A percentile compares a stretch with the other conserved stretches of the same genome.
Evolutionary conservation across 2,797 vertebrate species (phyloP).

Genomic region (Pachyuromys duprasi): DNA sequence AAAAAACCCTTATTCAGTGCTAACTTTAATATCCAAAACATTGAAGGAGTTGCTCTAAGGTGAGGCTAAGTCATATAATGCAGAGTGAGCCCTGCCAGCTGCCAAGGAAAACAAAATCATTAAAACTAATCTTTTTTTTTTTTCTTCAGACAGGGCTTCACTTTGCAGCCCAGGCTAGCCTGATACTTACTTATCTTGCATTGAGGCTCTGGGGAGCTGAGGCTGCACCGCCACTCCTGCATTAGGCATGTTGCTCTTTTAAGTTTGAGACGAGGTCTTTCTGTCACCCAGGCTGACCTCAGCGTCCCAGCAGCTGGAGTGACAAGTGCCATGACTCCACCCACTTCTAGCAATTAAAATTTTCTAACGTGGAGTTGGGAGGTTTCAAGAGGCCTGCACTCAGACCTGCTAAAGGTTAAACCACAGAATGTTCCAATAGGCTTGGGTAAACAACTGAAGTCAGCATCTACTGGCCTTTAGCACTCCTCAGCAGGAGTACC

Average conservation of each 20-base stretch:
- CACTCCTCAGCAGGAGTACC: not conserved
- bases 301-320: not conserved
- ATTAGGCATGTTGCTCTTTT: accelerated
- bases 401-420: not conserved
- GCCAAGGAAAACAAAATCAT: not conserved
- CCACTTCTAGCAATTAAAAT: not conserved
- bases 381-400: not conserved
- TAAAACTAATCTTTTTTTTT: not conserved
- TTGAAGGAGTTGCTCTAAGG: not conserved
- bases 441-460: not conserved
- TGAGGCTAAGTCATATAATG: not conserved
- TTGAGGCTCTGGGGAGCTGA: not conserved
- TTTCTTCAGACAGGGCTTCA: not conserved
- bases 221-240: no score
- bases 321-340: no score
- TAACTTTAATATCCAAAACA: not conserved
- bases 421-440: not conserved
- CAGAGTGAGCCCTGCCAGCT: not conserved
- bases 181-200: not conserved
- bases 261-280: not conserved
- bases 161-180: not conserved
- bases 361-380: not conserved
- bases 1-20: not conserved
- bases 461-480: not conserved
- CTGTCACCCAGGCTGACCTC: not conserved